phyloP scores from a whole-genome alignment of 2,113 vertebrate species.

The Boleophthalmus pectinirostris region DNA sequence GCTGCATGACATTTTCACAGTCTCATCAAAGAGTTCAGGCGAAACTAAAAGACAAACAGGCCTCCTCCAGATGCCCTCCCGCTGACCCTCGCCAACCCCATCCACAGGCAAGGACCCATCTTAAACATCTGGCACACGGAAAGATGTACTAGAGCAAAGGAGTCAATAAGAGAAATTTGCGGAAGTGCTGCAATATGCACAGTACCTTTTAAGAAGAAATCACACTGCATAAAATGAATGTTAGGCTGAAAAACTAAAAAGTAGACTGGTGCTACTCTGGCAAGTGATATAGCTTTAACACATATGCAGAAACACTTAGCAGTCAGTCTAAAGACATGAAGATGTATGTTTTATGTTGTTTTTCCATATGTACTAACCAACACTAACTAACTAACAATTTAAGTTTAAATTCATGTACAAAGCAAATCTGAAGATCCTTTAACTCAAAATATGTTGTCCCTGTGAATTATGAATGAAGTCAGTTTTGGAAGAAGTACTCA shows the following conservation, averaged over 20 bases:
- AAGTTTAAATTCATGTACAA: too few species aligned
- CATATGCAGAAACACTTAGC: not conserved
- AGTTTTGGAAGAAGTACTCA: too few species aligned
- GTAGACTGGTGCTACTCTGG: not conserved
- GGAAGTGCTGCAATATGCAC: not conserved
- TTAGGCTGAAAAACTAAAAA: not conserved
- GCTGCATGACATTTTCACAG: slow-evolving; percentile 55
- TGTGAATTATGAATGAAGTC: not conserved
- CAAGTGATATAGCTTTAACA: not conserved
- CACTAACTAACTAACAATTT: too few species aligned
- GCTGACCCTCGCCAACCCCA: slow-evolving; percentile 5
- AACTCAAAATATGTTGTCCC: not conserved
- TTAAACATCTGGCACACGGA: slow-evolving; percentile 10
- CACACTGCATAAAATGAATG: not conserved
- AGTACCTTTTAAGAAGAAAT: not conserved
- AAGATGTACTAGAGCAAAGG: slow-evolving; percentile 16
- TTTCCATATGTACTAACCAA: too few species aligned
- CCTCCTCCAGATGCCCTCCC: not conserved
- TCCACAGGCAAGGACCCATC: slow-evolving; percentile 20
- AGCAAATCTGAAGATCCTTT: not conserved
- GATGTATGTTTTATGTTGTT: too few species aligned
- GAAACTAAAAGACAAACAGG: slow-evolving; percentile 7
- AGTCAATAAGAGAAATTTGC: slow-evolving; percentile 14
- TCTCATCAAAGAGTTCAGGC: slow-evolving; percentile 22
- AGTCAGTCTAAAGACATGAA: too few species aligned